These are phyloP conservation scores for Acinonyx jubatus DNA, from an alignment of 2,113 vertebrate species.

Conservation along the genomic window DNA sequence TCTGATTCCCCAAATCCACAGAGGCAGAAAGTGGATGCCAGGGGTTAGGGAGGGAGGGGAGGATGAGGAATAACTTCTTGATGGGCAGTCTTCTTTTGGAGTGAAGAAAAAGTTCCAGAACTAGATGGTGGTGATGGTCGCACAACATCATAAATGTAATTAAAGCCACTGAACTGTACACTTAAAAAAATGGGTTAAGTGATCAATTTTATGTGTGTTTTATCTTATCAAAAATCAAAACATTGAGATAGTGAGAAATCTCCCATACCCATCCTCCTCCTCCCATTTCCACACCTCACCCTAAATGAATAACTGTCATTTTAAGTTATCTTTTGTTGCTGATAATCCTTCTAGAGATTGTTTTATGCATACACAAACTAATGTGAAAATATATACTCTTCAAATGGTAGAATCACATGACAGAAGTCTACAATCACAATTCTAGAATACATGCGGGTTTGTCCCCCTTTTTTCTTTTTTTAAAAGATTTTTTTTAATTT, in stretches of 20 bases:
- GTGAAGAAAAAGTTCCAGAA: not conserved
- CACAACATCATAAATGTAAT: not conserved
- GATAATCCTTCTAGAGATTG: not conserved
- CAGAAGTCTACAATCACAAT: not conserved
- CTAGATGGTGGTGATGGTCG: not conserved
- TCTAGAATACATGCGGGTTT: not conserved
- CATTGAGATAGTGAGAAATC: not conserved
- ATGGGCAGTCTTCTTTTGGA: not conserved
- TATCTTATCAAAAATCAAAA: not conserved
- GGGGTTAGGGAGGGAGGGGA: not conserved
- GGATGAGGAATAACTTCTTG: not conserved
- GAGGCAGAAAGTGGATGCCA: not conserved
- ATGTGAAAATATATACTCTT: not conserved
- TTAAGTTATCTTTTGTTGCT: not conserved
- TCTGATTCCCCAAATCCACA: not conserved
- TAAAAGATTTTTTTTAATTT: not conserved
- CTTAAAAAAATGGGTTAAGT: slow-evolving; percentile 2
- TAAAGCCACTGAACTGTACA: not conserved
- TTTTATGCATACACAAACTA: slow-evolving; percentile 8
- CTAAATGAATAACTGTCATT: not conserved
- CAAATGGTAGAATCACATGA: not conserved
- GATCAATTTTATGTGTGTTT: not conserved
- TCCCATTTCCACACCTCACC: not conserved
- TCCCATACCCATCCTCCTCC: not conserved
- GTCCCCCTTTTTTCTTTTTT: not conserved